Evolutionary conservation across 2,113 vertebrate genomes (phyloP).

Genomic region (Alethe diademata): DNA sequence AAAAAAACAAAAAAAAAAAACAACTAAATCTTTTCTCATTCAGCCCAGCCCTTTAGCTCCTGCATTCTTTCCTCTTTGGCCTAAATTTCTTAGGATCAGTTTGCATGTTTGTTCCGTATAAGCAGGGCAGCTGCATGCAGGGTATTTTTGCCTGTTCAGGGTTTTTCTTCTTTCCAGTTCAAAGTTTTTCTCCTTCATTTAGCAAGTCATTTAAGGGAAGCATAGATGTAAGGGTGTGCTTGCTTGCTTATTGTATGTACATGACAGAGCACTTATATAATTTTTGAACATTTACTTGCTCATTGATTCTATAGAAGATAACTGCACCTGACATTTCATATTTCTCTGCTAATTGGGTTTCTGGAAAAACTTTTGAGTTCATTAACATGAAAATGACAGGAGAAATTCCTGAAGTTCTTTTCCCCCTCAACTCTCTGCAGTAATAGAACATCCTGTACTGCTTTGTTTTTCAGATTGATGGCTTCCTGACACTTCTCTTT

Average conservation of each 20-base stretch:
- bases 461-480: constrained; percentile 80
- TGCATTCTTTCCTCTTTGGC: background rate
- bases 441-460: background rate
- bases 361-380: background rate
- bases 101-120: background rate
- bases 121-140: background rate
- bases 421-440: background rate
- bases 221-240: background rate
- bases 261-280: background rate
- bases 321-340: constrained; percentile 14
- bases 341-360: background rate
- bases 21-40: background rate
- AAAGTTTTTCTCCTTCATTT: constrained; percentile 27
- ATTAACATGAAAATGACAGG: background rate
- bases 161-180: background rate
- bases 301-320: constrained; percentile 27
- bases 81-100: background rate
- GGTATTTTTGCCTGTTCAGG: background rate
- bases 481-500: constrained; percentile 87
- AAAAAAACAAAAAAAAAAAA: background rate
- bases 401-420: background rate
- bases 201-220: background rate
- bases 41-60: background rate
- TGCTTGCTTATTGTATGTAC: constrained; percentile 1
- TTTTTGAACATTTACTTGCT: constrained; percentile 18